Percentiles rank a stretch among this genome's conserved stretches.
phyloP scores from a whole-genome alignment of 2,797 vertebrate genomes.

The Scleropages formosus region DNA sequence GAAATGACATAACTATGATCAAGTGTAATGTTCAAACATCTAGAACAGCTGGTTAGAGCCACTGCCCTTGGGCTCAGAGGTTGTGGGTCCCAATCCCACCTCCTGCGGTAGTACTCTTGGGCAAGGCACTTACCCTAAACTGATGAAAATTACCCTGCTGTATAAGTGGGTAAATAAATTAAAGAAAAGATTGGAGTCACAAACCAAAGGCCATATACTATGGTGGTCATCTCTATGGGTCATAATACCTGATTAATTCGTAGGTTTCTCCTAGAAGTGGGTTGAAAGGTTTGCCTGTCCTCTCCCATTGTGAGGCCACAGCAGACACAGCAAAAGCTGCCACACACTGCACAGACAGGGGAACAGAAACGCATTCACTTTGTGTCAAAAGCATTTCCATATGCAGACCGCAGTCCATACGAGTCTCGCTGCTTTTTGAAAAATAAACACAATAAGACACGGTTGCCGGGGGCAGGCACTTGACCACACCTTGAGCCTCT shows the following conservation, averaged over 20 bases:
- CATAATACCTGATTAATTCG: conserved; percentile 82
- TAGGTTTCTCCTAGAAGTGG: conserved; percentile 94
- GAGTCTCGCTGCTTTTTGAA: background rate
- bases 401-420: background rate
- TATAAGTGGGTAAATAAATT: too few relatives aligned
- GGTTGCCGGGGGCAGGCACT: background rate
- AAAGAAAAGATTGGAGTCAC: background rate
- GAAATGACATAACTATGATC: too few relatives aligned
- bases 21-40: background rate
- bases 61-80: too few relatives aligned
- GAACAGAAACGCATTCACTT: conserved; percentile 87
- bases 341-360: conserved; percentile 70
- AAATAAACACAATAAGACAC: background rate
- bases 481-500: conserved; percentile 88
- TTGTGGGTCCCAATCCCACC: too few relatives aligned
- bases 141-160: too few relatives aligned
- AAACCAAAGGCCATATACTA: too few relatives aligned
- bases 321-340: conserved; percentile 95
- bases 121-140: too few relatives aligned
- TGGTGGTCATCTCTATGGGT: too few relatives aligned
- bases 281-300: conserved; percentile 98
- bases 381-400: conserved; percentile 41
- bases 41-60: too few relatives aligned
- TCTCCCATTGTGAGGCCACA: conserved; percentile 96
- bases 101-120: too few relatives aligned